phyloP scores from a whole-genome alignment of 2,888 invertebrate species.

The Heteropelma amictum region DNA sequence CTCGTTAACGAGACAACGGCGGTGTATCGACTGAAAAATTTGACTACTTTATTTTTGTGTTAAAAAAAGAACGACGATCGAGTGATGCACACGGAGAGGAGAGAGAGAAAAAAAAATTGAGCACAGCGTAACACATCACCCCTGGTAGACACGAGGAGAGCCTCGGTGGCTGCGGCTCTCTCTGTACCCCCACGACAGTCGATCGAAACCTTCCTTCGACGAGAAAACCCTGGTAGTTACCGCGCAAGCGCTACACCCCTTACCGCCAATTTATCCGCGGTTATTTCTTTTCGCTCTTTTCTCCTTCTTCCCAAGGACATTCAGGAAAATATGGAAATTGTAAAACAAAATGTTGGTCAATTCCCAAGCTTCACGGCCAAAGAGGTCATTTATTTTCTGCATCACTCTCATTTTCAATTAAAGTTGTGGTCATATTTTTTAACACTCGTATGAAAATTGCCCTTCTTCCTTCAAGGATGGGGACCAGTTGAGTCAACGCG shows the following conservation, averaged over 20 bases:
- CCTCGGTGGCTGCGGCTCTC: constrained; percentile 53
- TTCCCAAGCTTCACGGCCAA: background rate
- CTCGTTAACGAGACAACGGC: too few species aligned
- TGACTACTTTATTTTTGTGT: too few species aligned
- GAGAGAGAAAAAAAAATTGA: constrained; percentile 28
- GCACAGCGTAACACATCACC: constrained; percentile 47
- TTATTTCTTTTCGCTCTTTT: constrained; percentile 22
- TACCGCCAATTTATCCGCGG: constrained; percentile 46
- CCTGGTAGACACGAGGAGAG: constrained; percentile 52
- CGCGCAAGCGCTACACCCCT: constrained; percentile 59
- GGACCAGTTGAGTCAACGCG: too few species aligned
- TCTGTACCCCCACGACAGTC: constrained; percentile 63
- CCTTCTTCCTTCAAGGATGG: too few species aligned
- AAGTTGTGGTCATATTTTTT: too few species aligned
- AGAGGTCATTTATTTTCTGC: too few species aligned
- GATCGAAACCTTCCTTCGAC: constrained; percentile 67
- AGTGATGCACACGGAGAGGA: constrained; percentile 22
- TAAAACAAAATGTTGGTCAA: background rate
- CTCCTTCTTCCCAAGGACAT: background rate
- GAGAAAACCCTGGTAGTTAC: constrained; percentile 29
- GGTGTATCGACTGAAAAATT: constrained; percentile 15
- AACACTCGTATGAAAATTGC: too few species aligned
- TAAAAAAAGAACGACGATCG: constrained; percentile 2
- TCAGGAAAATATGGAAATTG: background rate
- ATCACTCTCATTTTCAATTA: too few species aligned